A percentile compares a stretch with the other conserved stretches of the same genome.
Evolutionary conservation across 2,797 vertebrate genomes (phyloP).

Genomic region (Chiloscyllium punctatum): DNA sequence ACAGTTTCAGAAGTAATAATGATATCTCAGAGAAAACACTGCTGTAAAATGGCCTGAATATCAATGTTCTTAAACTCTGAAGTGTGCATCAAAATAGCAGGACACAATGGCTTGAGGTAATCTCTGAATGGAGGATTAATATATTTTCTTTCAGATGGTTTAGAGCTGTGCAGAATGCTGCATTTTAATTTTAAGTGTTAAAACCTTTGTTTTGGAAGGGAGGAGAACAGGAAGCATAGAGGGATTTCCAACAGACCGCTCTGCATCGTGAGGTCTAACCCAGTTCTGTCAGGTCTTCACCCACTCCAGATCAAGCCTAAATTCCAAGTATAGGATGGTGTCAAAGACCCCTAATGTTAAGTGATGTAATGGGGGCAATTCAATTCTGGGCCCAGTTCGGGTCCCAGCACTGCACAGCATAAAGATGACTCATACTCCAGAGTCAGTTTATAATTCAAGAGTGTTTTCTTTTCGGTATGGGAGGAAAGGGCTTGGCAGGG

Average conservation of each 20-base stretch:
- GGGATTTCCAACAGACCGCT: not conserved
- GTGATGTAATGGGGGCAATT: too few relatives aligned
- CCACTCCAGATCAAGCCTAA: too few relatives aligned
- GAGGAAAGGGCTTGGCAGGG: too few relatives aligned
- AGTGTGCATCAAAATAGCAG: not conserved
- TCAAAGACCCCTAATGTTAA: too few relatives aligned
- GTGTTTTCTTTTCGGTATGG: too few relatives aligned
- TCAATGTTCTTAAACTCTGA: not conserved
- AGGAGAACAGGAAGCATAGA: not conserved
- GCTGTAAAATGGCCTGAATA: not conserved
- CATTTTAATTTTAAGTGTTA: not conserved
- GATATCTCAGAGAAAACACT: not conserved
- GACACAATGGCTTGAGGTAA: not conserved
- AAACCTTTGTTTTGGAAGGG: not conserved
- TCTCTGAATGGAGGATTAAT: not conserved
- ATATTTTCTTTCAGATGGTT: not conserved
- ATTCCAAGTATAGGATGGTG: too few relatives aligned
- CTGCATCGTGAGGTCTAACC: too few relatives aligned
- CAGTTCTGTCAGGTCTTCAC: too few relatives aligned
- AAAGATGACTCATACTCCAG: too few relatives aligned
- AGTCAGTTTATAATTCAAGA: too few relatives aligned
- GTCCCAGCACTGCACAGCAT: too few relatives aligned
- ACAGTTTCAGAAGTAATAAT: not conserved
- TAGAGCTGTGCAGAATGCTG: not conserved
- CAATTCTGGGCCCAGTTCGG: too few relatives aligned